Evolutionary conservation across 2,113 vertebrate species (phyloP).

Genomic region (Neotoma lepida): DNA sequence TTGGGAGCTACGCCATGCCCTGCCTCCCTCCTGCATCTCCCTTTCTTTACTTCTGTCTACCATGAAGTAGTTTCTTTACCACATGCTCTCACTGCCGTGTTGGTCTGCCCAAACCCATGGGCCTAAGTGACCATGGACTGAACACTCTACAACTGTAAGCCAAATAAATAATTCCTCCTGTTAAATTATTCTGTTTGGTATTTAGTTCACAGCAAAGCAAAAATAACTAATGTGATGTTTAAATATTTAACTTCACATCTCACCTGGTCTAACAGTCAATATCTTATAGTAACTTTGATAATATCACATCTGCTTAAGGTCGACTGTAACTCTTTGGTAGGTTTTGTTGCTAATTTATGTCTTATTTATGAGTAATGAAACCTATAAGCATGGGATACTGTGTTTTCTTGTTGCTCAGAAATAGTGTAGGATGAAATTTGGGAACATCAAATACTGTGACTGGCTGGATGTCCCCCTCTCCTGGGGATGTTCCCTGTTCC

Average conservation of each 20-base stretch:
- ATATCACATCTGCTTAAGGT: neutral
- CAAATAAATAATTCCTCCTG: neutral
- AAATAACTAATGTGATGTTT: neutral
- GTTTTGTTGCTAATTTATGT: neutral
- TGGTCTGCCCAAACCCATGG: neutral
- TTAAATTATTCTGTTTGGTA: neutral
- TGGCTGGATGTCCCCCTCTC: accelerated
- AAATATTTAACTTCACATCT: neutral
- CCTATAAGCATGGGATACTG: neutral
- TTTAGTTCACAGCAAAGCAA: neutral
- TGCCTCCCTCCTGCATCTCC: neutral
- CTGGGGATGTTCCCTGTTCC: accelerated
- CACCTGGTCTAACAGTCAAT: no score
- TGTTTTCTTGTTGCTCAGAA: neutral
- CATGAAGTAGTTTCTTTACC: neutral
- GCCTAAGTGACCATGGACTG: neutral
- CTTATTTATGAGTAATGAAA: neutral
- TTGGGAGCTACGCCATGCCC: no score
- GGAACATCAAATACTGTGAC: neutral
- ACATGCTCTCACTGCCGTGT: neutral
- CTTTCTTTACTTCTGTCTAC: neutral
- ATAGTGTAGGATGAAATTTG: neutral
- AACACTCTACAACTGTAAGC: neutral
- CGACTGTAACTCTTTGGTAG: neutral
- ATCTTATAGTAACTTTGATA: neutral